Evolutionary conservation across 2,888 invertebrate genomes (phyloP).

Genomic region (Xylota sylvarum): DNA sequence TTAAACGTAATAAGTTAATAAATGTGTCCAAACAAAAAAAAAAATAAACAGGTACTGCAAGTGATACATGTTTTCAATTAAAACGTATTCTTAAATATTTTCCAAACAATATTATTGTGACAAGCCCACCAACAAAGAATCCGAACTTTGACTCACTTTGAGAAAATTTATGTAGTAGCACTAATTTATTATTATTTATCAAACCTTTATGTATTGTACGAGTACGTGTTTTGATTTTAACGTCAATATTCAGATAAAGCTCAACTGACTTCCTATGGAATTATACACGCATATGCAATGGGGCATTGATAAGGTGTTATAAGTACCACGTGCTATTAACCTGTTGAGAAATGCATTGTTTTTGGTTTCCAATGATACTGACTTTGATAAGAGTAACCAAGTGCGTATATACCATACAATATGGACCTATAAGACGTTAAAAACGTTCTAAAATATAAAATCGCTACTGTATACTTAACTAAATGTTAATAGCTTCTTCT

Average conservation of each 20-base stretch:
- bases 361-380: conserved; percentile 1
- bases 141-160: not conserved
- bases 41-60: not conserved
- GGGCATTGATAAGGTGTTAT: conserved; percentile 11
- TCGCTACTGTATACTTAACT: not conserved
- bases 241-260: conserved; percentile 16
- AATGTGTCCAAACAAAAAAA: not conserved
- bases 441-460: no score
- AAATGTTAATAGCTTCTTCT: no score
- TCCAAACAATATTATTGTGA: not conserved
- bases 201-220: no score
- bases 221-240: not conserved
- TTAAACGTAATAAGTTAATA: not conserved
- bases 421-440: no score
- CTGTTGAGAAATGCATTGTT: conserved; percentile 10
- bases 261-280: not conserved
- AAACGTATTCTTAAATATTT: not conserved
- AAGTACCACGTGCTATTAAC: conserved; percentile 9
- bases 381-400: conserved; percentile 12
- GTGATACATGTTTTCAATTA: not conserved
- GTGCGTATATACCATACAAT: no score
- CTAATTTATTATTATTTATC: no score
- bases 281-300: conserved; percentile 5
- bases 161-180: not conserved
- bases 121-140: not conserved